Evolutionary conservation across 92 coral and sea anemone species (phyloP).

Genomic region (Zoanthus sociatus): DNA sequence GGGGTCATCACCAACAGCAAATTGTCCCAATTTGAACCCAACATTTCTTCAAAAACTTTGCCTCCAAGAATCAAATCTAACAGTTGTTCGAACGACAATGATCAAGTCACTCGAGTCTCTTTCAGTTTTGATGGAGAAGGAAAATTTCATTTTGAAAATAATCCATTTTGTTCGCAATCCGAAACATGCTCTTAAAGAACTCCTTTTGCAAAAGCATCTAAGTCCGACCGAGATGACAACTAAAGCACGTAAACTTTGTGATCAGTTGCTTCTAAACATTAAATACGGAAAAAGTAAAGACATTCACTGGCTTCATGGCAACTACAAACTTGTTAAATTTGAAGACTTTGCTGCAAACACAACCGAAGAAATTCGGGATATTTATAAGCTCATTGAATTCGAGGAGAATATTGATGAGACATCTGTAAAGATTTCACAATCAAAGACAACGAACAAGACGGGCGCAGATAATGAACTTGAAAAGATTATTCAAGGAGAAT

Average conservation of each 20-base stretch:
- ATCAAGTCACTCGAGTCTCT: constrained; percentile 59
- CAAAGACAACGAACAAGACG: neutral
- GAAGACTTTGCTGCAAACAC: constrained; percentile 27
- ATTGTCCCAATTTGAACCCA: constrained; percentile 11
- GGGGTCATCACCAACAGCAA: neutral
- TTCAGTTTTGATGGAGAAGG: constrained; percentile 39
- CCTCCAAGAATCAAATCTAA: constrained; percentile 12
- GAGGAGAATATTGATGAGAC: neutral
- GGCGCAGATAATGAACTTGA: neutral
- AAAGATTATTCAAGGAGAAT: neutral
- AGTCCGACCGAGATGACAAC: constrained; percentile 19
- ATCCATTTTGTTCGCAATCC: constrained; percentile 73
- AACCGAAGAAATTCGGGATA: constrained; percentile 7
- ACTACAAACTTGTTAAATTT: constrained; percentile 31
- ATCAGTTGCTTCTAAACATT: constrained; percentile 31
- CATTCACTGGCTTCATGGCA: constrained; percentile 39
- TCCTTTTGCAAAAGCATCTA: constrained; percentile 1
- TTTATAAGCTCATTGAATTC: constrained; percentile 15
- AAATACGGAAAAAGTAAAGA: constrained; percentile 20
- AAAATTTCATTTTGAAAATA: constrained; percentile 27
- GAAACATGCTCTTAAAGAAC: constrained; percentile 11
- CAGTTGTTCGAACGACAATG: constrained; percentile 49
- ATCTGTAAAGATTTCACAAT: neutral
- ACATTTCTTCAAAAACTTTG: constrained; percentile 20
- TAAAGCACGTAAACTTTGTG: constrained; percentile 29